Evolutionary conservation across 2,797 vertebrate species (phyloP), one percentile per base, ranked within the genome.

Genomic region (Aulostomus chinensis): DNA sequence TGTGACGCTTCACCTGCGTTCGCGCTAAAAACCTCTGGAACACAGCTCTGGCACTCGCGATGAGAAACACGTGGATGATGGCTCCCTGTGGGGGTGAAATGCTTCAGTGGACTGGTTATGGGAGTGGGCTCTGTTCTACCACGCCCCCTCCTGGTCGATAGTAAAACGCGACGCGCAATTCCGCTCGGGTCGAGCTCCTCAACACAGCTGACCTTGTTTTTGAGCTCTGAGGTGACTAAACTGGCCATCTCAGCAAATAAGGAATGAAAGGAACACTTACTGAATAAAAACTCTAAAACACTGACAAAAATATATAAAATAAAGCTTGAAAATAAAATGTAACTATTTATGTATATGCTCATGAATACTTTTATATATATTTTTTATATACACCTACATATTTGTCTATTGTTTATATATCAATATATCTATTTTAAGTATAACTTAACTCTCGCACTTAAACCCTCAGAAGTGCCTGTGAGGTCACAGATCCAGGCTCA

Each of bases 311-410:
- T 85, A 81, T 73, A 86, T 68, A 79, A 81, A 88, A 88, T 86
- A 88, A 88, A 90, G 86, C 86, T 89, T 75, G 63, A 81, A 84
- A 90, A 90, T 90, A 91, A 91, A 86, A 78, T 81, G 79, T 81
- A 86, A 85, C 70, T 86, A 87, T 84, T 85, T 79, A 80, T 80
- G 81, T 71, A 84, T 88, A 83, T 76, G 87, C 80, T 80, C 74
- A 83, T 83, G 83, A 86, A 90, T 86, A 87, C 77, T 79, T 88
- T 81, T 76, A 86, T 87, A 84, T 82, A 78, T 26, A 14, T 35
- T 86, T 70, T 85, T 34, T 86, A 84, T 90, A 47, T 87, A 87
- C 78, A 86, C 68, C 65, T 80, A 83, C 66, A 78, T 80, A 84
- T 79, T 53, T 73, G 48, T 77, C 76, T 81, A 74, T 81, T 53